A percentile compares a stretch with the other conserved stretches of the same genome.
Conservation (phyloP, 2,888 invertebrate genomes). For the Pseudoips prasinana region DNA sequence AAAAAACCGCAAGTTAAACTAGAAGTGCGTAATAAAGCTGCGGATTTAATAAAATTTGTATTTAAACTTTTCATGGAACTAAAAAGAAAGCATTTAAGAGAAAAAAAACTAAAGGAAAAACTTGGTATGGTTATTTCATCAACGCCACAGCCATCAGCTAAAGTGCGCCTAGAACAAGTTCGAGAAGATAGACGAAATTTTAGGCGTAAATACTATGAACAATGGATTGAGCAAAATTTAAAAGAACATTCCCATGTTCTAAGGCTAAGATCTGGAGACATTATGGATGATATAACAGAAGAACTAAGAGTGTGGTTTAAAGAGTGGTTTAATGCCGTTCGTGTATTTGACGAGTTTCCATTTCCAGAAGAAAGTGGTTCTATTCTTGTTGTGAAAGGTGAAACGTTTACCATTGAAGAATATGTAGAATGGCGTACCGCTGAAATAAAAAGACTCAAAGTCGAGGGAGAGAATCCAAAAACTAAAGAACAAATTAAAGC, state of each 20-base stretch:
- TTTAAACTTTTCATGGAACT: conserved; percentile 70
- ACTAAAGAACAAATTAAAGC: conserved; percentile 71
- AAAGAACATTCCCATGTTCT: conserved; percentile 77
- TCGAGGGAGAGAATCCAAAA: conserved; percentile 54
- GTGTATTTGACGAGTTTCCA: conserved; percentile 87
- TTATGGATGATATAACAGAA: conserved; percentile 88
- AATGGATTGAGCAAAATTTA: conserved; percentile 65
- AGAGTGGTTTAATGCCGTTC: conserved; percentile 81
- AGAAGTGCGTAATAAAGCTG: conserved; percentile 46
- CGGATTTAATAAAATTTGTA: conserved; percentile 48
- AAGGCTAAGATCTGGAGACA: conserved; percentile 74
- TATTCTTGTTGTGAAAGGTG: conserved; percentile 79
- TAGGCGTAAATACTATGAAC: conserved; percentile 64
- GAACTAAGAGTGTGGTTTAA: conserved; percentile 89
- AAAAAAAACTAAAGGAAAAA: conserved; percentile 64
- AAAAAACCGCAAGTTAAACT: conserved; percentile 53
- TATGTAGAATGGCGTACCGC: conserved; percentile 67
- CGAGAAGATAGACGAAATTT: conserved; percentile 69
- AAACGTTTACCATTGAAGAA: conserved; percentile 83
- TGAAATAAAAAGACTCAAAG: conserved; percentile 61
- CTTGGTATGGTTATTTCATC: conserved; percentile 82
- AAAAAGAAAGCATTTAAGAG: conserved; percentile 58
- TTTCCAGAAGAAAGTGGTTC: conserved; percentile 87
- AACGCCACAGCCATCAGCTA: conserved; percentile 65
- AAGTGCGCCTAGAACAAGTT: conserved; percentile 68